Evolutionary conservation across 2,888 invertebrate species (phyloP).

Genomic region (Cordilura impudica): DNA sequence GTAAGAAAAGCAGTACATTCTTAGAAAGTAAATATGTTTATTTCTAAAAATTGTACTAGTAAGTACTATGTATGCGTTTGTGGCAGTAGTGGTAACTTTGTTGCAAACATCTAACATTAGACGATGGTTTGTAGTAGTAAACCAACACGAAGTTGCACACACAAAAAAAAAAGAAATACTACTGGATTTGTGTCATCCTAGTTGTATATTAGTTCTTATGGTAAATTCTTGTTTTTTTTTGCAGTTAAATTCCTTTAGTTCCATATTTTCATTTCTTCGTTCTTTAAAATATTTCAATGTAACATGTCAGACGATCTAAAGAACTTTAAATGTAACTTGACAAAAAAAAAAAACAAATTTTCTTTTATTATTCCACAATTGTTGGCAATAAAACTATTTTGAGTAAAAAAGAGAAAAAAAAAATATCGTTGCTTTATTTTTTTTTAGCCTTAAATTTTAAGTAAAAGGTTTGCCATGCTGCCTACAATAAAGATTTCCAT

Average conservation of each 20-base stretch:
- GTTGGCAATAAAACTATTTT: conserved; percentile 60
- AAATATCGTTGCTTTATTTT: conserved; percentile 1
- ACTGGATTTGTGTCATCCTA: conserved; percentile 60
- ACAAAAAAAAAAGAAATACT: conserved; percentile 29
- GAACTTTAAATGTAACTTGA: conserved; percentile 54
- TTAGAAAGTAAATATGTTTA: conserved; percentile 61
- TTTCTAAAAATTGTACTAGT: background rate
- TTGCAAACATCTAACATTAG: conserved; percentile 13
- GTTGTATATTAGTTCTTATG: conserved; percentile 55
- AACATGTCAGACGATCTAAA: conserved; percentile 53
- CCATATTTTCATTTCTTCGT: conserved; percentile 21
- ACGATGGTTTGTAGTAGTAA: conserved; percentile 23
- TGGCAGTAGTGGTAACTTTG: conserved; percentile 30
- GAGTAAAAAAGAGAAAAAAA: conserved; percentile 27
- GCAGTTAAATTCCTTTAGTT: background rate
- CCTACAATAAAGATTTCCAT: conserved; percentile 48
- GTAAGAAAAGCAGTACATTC: conserved; percentile 72
- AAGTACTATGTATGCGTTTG: background rate
- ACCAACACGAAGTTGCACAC: conserved; percentile 39
- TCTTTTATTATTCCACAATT: conserved; percentile 58
- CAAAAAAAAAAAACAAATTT: conserved; percentile 28
- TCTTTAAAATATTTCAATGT: conserved; percentile 46
- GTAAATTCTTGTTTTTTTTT: no score
- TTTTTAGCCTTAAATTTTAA: background rate
- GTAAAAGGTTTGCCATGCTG: conserved; percentile 11